These are phyloP conservation scores for Calameuta idolon DNA, from an alignment of 2,888 invertebrate genomes.

Conservation along the genomic window DNA sequence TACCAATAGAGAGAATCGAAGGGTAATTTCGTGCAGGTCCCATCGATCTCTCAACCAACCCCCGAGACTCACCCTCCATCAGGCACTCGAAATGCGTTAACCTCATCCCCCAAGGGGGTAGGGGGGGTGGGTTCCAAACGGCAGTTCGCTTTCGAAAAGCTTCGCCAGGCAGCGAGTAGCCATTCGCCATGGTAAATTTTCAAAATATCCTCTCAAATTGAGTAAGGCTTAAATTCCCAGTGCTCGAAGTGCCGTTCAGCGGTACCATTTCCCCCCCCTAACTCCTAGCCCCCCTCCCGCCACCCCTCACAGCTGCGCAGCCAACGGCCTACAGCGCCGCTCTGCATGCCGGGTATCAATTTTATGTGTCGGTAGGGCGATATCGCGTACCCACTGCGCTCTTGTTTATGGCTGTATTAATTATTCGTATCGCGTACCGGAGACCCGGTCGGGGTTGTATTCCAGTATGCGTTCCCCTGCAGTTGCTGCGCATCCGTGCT, in stretches of 20 bases:
- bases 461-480: constrained; percentile 37
- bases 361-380: constrained; percentile 56
- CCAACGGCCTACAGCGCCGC: neutral
- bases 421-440: constrained; percentile 63
- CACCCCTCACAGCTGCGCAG: too few relatives aligned
- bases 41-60: too few relatives aligned
- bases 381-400: constrained; percentile 42
- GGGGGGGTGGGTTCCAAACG: too few relatives aligned
- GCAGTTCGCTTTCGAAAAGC: too few relatives aligned
- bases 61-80: too few relatives aligned
- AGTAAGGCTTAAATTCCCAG: constrained; percentile 34
- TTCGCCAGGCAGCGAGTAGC: too few relatives aligned
- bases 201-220: constrained; percentile 40
- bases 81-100: too few relatives aligned
- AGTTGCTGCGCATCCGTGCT: constrained; percentile 45
- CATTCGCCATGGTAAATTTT: constrained; percentile 26
- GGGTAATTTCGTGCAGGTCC: too few relatives aligned
- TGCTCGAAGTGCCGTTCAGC: constrained; percentile 26
- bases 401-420: constrained; percentile 64
- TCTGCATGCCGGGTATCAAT: constrained; percentile 54
- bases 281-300: too few relatives aligned
- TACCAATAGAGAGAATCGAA: too few relatives aligned
- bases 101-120: too few relatives aligned
- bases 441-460: constrained; percentile 38
- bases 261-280: neutral